Percentiles rank a stretch among this genome's conserved stretches.
Conservation (phyloP, 2,888 invertebrate species). For the Luperina nickerlii region DNA sequence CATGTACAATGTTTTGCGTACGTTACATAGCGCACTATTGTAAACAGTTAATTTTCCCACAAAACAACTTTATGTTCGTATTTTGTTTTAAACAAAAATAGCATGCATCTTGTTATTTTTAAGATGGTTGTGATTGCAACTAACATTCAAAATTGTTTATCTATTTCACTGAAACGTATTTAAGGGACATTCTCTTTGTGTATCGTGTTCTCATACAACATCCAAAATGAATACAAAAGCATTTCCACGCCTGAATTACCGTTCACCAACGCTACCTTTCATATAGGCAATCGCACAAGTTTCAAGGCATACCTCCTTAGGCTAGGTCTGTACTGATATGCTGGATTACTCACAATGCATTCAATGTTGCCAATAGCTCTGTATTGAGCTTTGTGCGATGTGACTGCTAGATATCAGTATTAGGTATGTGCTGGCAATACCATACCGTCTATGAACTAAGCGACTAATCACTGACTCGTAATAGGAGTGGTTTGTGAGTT, state of each 20-base stretch:
- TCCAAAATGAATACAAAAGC: neutral
- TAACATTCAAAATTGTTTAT: neutral
- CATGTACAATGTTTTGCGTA: too few species aligned
- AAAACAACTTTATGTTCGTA: neutral
- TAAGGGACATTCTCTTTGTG: neutral
- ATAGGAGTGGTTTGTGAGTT: neutral
- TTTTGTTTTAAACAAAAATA: neutral
- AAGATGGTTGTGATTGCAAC: too few species aligned
- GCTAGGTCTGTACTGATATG: conserved; percentile 1
- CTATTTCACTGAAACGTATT: neutral
- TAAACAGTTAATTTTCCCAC: too few species aligned
- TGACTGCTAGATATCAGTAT: conserved; percentile 38
- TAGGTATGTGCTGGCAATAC: conserved; percentile 27
- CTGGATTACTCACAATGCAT: conserved; percentile 29
- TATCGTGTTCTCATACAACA: neutral
- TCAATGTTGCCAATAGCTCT: conserved; percentile 41
- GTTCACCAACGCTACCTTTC: neutral
- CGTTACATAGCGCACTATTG: too few species aligned
- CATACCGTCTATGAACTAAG: neutral
- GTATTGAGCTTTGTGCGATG: conserved; percentile 39
- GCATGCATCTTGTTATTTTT: too few species aligned
- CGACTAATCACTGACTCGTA: conserved; percentile 7
- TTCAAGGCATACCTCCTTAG: conserved; percentile 19
- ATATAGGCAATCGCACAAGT: conserved; percentile 13
- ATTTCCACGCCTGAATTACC: neutral